Conservation (phyloP, 2,888 invertebrate genomes). For the Anthrax anthrax region DNA sequence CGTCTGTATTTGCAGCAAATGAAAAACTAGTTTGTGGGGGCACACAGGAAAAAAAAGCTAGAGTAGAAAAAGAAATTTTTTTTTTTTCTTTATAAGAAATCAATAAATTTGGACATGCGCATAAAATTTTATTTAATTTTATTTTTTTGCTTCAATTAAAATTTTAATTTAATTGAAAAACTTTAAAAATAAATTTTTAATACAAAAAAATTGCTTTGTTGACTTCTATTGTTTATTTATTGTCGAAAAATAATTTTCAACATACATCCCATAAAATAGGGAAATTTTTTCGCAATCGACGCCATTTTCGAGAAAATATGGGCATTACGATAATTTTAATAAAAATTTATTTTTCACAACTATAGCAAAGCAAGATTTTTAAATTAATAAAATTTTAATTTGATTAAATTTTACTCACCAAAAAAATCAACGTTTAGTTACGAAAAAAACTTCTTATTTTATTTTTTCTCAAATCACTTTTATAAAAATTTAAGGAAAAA, state of each 20-base stretch:
- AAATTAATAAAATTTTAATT: background rate
- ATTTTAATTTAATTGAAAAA: background rate
- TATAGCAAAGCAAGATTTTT: too few species aligned
- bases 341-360: too few species aligned
- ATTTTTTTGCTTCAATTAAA: too few species aligned
- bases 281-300: slow-evolving; percentile 9
- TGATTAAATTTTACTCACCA: background rate
- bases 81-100: background rate
- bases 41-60: background rate
- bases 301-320: slow-evolving; percentile 12
- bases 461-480: background rate
- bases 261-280: background rate
- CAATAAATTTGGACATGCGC: slow-evolving; percentile 8
- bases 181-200: too few species aligned
- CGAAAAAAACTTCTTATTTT: background rate
- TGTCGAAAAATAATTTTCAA: background rate
- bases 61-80: background rate
- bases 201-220: too few species aligned
- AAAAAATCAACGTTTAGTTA: background rate
- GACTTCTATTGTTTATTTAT: background rate
- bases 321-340: background rate
- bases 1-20: too few species aligned
- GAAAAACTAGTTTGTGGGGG: too few species aligned
- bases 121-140: background rate
- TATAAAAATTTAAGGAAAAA: background rate